Evolutionary conservation across 2,797 vertebrate genomes (phyloP), one percentile per base, ranked within the genome.

Genomic region (Sylvia borin): DNA sequence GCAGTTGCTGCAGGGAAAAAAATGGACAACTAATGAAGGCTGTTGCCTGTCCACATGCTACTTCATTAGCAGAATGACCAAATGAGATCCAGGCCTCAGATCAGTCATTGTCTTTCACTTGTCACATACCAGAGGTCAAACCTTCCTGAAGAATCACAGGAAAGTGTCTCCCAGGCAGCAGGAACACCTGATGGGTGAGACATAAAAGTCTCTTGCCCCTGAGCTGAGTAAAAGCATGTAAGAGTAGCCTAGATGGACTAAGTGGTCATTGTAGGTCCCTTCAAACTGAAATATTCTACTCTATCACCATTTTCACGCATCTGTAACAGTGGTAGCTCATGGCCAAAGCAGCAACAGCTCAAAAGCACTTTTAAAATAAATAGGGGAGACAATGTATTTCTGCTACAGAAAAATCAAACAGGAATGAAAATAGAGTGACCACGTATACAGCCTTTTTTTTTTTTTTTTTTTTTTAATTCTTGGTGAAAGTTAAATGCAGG

Each of bases 311-410:
- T 58, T 40, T 24, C 68, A 75, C 40, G 47, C 26, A 16, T 7
- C 16, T 73, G 24, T 47, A 64, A 22, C 19, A 50, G 47, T 20
- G 54, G 29, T n/a, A 77, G 68, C 62, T 86, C 10, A 1, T 60
- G 47, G 61, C 50, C 53, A 75, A n/a, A 14, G 47, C 55, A 92
- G 42, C 13, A 94, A 47, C 29, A 51, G 31, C 61, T 90, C 77
- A 77, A 90, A 90, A 88, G 6, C 27, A 66, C 45, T 85, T 93
- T 70, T 48, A 55, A 95, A 94, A 88, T 64, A 66, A 88, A 27
- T 18, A 61, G 14, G 24, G 22, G 12, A 82, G 25, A 74, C 8
- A 7, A 27, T 4, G 45, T 48, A 57, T 84, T 91, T 66, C 67
- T 89, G 43, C 54, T 58, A 47, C 13, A 87, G 48, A 83, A 93